Evolutionary conservation across 2,113 vertebrate species (phyloP).

Genomic region (Equus quagga): DNA sequence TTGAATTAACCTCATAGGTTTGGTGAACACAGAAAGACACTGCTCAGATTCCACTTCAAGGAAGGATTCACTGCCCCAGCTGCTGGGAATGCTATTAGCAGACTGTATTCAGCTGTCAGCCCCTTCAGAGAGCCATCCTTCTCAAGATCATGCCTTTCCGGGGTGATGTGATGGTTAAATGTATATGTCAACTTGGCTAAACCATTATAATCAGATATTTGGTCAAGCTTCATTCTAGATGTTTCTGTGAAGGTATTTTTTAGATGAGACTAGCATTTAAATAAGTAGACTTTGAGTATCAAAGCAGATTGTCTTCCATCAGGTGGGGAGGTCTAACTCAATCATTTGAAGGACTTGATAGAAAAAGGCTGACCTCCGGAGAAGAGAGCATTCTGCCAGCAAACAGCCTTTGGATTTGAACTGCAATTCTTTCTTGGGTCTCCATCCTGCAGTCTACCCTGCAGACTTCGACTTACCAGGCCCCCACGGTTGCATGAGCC

Average conservation of each 20-base stretch:
- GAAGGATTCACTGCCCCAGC: background rate
- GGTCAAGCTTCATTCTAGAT: background rate
- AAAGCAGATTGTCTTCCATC: background rate
- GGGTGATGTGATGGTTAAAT: background rate
- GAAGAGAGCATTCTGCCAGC: rapidly evolving
- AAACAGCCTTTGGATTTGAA: background rate
- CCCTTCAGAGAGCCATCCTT: background rate
- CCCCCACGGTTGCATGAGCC: background rate
- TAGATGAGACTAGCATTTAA: background rate
- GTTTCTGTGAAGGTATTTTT: background rate
- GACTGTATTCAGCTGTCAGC: background rate
- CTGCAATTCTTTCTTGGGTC: background rate
- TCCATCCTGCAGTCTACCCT: background rate
- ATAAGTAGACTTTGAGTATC: background rate
- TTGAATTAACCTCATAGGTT: background rate
- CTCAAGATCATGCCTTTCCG: background rate
- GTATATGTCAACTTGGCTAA: background rate
- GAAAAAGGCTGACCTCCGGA: background rate
- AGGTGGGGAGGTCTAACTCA: background rate
- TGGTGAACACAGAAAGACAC: background rate
- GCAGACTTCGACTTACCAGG: background rate
- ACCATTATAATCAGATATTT: background rate
- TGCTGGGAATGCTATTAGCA: background rate
- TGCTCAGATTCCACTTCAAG: background rate
- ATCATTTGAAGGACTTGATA: background rate